A percentile compares a stretch with the other conserved stretches of the same genome.
These are phyloP conservation scores for Centropyge bicolor DNA, from an alignment of 2,797 vertebrate genomes.

Conservation along the genomic window DNA sequence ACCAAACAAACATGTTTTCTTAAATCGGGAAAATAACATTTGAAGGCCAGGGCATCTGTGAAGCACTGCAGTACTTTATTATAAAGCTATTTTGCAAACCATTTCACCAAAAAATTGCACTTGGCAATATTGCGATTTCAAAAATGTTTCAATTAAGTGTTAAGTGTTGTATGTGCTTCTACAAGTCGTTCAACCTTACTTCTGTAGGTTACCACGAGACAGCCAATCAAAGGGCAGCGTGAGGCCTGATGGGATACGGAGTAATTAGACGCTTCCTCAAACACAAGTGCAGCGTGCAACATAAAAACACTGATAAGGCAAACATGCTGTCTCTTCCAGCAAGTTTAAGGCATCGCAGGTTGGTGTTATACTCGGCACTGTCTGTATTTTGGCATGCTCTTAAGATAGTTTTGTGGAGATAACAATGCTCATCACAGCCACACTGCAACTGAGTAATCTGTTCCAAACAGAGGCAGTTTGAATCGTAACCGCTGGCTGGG, in stretches of 20 bases:
- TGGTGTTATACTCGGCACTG: constrained; percentile 30
- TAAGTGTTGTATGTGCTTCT: constrained; percentile 27
- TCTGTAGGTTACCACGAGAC: constrained; percentile 62
- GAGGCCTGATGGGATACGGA: constrained; percentile 43
- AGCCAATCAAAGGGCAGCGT: constrained; percentile 62
- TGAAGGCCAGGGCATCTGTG: too few species aligned
- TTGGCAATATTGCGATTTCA: too few species aligned
- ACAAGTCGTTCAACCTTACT: constrained; percentile 71
- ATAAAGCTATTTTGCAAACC: too few species aligned
- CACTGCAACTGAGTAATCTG: constrained; percentile 31
- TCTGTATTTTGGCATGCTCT: constrained; percentile 40
- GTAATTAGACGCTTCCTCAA: constrained; percentile 60
- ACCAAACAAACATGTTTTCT: too few species aligned
- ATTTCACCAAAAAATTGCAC: too few species aligned
- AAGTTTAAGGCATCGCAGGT: constrained; percentile 35
- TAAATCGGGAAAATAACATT: too few species aligned
- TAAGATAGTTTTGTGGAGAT: constrained; percentile 49
- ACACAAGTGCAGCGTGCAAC: constrained; percentile 58
- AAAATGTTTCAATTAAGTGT: too few species aligned
- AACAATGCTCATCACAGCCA: constrained; percentile 42
- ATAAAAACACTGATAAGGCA: constrained; percentile 66
- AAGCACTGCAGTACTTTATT: too few species aligned
- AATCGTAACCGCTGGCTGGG: constrained; percentile 8
- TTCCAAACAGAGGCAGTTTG: constrained; percentile 18
- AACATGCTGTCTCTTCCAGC: constrained; percentile 37